Conservation (phyloP, 1,140 invertebrate species). For the Venturia canescens region DNA sequence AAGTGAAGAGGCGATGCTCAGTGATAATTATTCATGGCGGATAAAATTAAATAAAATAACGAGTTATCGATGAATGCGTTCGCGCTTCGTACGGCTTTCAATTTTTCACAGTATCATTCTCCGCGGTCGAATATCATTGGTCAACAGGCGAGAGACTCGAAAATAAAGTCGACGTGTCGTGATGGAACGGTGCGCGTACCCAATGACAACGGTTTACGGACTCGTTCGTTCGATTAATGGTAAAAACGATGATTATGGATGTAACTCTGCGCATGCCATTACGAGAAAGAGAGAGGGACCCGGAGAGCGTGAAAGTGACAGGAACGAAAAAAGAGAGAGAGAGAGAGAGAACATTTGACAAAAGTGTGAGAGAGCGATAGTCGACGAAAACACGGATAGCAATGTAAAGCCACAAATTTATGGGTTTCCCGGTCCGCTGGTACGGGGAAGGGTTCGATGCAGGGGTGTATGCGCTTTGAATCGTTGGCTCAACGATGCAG, state of each 20-base stretch:
- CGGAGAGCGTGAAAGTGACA: constrained; percentile 8
- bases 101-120: neutral
- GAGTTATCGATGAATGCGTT: neutral
- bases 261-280: constrained; percentile 30
- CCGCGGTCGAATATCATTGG: neutral
- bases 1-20: too few relatives aligned
- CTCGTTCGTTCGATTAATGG: constrained; percentile 14
- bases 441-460: neutral
- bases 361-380: constrained; percentile 40
- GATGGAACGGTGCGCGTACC: neutral
- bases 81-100: neutral
- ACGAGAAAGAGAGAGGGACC: constrained; percentile 5
- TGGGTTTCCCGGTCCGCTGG: constrained; percentile 26
- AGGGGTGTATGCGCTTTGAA: constrained; percentile 1
- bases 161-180: neutral
- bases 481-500: constrained; percentile 22
- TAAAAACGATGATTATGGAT: constrained; percentile 19
- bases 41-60: neutral
- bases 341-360: constrained; percentile 14
- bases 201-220: neutral
- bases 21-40: neutral
- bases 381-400: constrained; percentile 36
- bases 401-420: constrained; percentile 43
- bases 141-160: neutral
- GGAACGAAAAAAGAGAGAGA: neutral